A percentile compares a stretch with the other conserved stretches of the same genome.
phyloP scores from a whole-genome alignment of 37 sponge, comb jelly and placozoan species.

The Cladorhizidae sp. region DNA sequence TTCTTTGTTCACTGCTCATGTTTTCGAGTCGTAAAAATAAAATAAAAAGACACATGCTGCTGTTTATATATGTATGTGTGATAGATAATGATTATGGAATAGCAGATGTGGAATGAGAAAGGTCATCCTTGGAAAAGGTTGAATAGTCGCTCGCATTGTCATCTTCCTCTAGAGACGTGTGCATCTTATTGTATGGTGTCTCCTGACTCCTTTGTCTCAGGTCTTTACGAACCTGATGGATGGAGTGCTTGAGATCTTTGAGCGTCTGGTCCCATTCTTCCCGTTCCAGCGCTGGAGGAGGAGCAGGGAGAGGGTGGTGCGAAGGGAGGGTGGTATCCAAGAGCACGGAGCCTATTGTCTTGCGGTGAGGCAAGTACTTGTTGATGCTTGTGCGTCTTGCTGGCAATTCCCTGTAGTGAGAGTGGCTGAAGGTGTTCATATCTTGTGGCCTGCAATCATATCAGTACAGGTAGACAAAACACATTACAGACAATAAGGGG shows the following conservation, averaged over 20 bases:
- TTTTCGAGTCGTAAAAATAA: no score
- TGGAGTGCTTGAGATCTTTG: conserved; percentile 29
- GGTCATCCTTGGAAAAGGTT: no score
- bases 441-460: no score
- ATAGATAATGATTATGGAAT: no score
- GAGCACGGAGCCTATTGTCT: neutral
- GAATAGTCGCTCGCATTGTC: neutral
- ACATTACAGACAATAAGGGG: no score
- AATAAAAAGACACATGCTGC: no score
- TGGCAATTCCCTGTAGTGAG: conserved; percentile 1
- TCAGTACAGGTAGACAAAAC: no score
- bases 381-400: neutral
- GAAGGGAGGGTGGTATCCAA: neutral
- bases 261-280: conserved; percentile 23
- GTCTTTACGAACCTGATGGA: conserved; percentile 19
- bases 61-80: no score
- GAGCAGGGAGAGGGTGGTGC: neutral
- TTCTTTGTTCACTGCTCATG: no score
- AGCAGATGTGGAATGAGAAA: no score
- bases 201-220: neutral
- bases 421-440: no score
- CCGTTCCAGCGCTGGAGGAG: neutral
- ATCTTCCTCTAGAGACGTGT: neutral
- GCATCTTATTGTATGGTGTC: neutral
- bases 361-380: neutral